Percentiles rank a stretch among this genome's conserved stretches.
These are phyloP conservation scores for Hirtodrosophila duncani DNA, from an alignment of 2,888 invertebrate genomes.

Conservation along the genomic window DNA sequence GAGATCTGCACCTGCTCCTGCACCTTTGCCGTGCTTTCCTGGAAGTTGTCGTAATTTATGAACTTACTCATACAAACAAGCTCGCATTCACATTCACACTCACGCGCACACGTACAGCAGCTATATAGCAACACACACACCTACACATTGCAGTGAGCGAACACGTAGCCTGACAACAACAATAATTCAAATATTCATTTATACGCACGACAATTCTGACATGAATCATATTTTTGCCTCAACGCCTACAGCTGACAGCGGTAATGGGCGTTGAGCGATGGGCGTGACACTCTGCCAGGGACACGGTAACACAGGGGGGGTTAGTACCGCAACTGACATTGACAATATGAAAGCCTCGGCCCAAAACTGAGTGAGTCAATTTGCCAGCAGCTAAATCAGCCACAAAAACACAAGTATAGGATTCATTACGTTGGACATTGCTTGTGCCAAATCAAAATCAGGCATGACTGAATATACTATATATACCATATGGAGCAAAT, in stretches of 20 bases:
- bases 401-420: too few relatives aligned
- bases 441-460: too few relatives aligned
- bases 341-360: too few relatives aligned
- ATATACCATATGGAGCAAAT: too few relatives aligned
- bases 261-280: conserved; percentile 2
- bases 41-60: conserved; percentile 46
- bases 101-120: not conserved
- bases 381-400: too few relatives aligned
- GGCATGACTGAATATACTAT: too few relatives aligned
- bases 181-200: conserved; percentile 52
- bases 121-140: conserved; percentile 4
- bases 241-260: conserved; percentile 32
- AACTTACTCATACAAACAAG: conserved; percentile 24
- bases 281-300: conserved; percentile 1
- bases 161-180: conserved; percentile 44
- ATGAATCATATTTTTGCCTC: conserved; percentile 48
- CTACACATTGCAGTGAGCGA: conserved; percentile 14
- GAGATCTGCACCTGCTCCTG: too few relatives aligned
- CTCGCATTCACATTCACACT: not conserved
- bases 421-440: too few relatives aligned
- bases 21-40: conserved; percentile 25
- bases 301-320: too few relatives aligned
- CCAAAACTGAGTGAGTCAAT: too few relatives aligned
- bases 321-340: too few relatives aligned
- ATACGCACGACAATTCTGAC: conserved; percentile 51